Base-by-base conservation (phyloP, 92 coral and sea anemone species). In the Zoanthus sociatus region DNA sequence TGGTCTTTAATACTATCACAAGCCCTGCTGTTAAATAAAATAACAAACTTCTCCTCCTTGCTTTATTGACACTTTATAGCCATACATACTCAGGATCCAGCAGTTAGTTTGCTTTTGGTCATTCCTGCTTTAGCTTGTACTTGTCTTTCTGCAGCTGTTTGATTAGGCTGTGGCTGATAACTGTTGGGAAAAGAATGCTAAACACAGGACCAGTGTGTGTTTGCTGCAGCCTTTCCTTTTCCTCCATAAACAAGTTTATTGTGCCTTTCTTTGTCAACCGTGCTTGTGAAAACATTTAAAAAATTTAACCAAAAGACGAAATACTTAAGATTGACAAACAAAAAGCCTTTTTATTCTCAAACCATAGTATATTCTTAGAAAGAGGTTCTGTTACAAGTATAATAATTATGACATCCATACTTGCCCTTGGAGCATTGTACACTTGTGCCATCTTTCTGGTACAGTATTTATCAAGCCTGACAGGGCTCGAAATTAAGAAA, bases 71-170 rank as follows among this genome's bases (percentile, higher is more conserved):
- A 63, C 30, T 63, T 63, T 63, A 63, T 1, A 63, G 70, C 70
- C 15, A 26, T 16, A 63, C 0, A 11, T 63, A 63, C 7, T 50
- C 7, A 50, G 5, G 55, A 50, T 50, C 12, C 55, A 50, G 55
- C 55, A 66, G 71, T 66, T 66, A 66, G 31, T 18, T 66, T 66
- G 32, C 71, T 66, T 66, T 66, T 66, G 71, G 71, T 18, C 30
- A 10, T 7, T 21, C 71, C 71, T 21, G 31, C 31, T 66, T 66
- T 37, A 66, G 71, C 26, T 66, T n/a, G 26, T 66, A 32, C 31
- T 17, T 21, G 9, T 66, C 32, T 21, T 9, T n/a, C 31, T 18
- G 6, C 72, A 9, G 30, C 2, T 67, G 72, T n/a, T 67, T 67
- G 26, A 67, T 37, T 17, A 67, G 72, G 42, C 4, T 37, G 42